phyloP scores from a whole-genome alignment of 2,797 vertebrate species.

The Valencia hispanica region DNA sequence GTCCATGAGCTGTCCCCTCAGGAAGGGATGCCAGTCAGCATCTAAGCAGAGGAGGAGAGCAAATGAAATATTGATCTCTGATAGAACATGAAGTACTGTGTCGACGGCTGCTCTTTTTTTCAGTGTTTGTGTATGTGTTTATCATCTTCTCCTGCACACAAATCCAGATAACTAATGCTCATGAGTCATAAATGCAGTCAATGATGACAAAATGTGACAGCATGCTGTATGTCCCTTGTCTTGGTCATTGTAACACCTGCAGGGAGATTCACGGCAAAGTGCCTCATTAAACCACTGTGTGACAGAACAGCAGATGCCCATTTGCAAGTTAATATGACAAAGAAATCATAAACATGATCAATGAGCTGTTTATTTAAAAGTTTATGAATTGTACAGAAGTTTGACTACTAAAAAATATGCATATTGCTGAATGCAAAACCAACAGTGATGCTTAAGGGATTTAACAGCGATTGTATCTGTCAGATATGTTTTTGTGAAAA shows the following conservation, averaged over 20 bases:
- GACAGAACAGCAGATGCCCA: conserved; percentile 55
- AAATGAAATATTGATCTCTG: conserved; percentile 80
- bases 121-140: conserved; percentile 28
- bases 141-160: conserved; percentile 40
- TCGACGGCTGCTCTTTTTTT: conserved; percentile 35
- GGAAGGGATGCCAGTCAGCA: conserved; percentile 68
- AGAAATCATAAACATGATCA: conserved; percentile 18
- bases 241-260: conserved; percentile 53
- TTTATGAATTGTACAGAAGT: conserved; percentile 1
- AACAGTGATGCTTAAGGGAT: not conserved
- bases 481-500: conserved; percentile 2
- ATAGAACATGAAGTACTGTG: conserved; percentile 67
- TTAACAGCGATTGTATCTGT: not conserved
- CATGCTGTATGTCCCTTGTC: conserved; percentile 43
- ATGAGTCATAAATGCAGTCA: conserved; percentile 47
- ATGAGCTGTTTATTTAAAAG: conserved; percentile 16
- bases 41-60: conserved; percentile 58
- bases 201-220: conserved; percentile 57
- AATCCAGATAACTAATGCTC: conserved; percentile 50
- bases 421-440: not conserved
- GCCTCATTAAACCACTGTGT: conserved; percentile 49
- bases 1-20: conserved; percentile 68
- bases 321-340: conserved; percentile 43
- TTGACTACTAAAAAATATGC: not conserved
- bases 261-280: conserved; percentile 39